Evolutionary conservation across 2,888 invertebrate species (phyloP).

Genomic region (Sphecodes monilicornis): DNA sequence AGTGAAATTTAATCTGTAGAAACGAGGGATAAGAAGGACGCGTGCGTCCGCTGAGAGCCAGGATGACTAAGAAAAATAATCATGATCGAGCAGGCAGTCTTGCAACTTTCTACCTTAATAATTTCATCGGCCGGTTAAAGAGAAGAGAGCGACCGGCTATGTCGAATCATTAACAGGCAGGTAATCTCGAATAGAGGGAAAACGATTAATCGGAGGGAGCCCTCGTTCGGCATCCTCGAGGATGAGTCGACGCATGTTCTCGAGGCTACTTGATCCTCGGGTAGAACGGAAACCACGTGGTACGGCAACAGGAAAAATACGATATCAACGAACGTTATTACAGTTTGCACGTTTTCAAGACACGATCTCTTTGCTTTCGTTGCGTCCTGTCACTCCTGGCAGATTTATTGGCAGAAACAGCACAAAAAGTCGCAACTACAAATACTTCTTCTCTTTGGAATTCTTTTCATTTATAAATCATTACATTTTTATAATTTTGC

Average conservation of each 20-base stretch:
- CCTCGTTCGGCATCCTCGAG: conserved; percentile 28
- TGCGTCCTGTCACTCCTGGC: background rate
- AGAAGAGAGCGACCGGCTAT: conserved; percentile 9
- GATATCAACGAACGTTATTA: conserved; percentile 50
- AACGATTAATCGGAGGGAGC: conserved; percentile 11
- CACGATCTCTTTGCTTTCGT: background rate
- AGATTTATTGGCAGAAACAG: background rate
- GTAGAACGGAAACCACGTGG: conserved; percentile 37
- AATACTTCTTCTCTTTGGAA: background rate
- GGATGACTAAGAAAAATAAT: conserved; percentile 6
- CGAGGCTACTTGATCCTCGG: conserved; percentile 33
- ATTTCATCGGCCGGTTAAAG: conserved; percentile 7
- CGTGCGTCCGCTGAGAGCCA: background rate
- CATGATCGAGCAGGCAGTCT: conserved; percentile 5
- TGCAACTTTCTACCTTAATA: conserved; percentile 24
- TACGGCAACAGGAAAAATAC: conserved; percentile 3
- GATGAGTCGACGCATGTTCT: conserved; percentile 48
- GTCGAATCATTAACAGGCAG: conserved; percentile 28
- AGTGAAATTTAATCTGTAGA: background rate
- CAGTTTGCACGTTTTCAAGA: conserved; percentile 69
- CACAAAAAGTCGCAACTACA: background rate
- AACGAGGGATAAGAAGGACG: background rate
- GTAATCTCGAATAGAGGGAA: conserved; percentile 27
- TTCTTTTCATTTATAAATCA: background rate
- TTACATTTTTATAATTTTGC: background rate